Evolutionary conservation across 2,797 vertebrate species (phyloP).

Genomic region (Harpagifer antarcticus): DNA sequence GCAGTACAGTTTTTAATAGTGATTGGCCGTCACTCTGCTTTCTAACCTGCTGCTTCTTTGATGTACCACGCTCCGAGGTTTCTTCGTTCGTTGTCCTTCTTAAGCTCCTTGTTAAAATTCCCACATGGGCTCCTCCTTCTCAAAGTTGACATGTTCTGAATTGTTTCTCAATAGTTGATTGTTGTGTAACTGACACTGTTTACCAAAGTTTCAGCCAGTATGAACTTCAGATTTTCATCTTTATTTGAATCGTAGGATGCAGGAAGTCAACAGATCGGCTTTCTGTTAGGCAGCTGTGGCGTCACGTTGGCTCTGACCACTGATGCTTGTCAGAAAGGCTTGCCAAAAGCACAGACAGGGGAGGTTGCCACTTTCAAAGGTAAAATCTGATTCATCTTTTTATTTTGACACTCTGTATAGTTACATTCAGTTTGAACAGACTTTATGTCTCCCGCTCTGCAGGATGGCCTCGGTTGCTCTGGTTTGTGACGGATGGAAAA

Average conservation of each 20-base stretch:
- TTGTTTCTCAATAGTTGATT: constrained; percentile 22
- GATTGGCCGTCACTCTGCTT: constrained; percentile 51
- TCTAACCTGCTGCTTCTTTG: constrained; percentile 67
- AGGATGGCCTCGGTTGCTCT: constrained; percentile 95
- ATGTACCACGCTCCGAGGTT: constrained; percentile 48
- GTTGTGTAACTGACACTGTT: constrained; percentile 8
- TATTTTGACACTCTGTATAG: background rate
- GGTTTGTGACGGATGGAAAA: constrained; percentile 97
- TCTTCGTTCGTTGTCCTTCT: constrained; percentile 16
- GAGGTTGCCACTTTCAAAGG: constrained; percentile 97
- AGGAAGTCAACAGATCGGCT: constrained; percentile 96
- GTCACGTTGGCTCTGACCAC: constrained; percentile 94
- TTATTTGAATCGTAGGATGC: constrained; percentile 86
- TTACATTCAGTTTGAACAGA: constrained; percentile 34
- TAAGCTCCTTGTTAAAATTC: constrained; percentile 23
- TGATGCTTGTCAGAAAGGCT: constrained; percentile 96
- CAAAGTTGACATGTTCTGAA: constrained; percentile 20
- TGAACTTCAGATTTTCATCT: constrained; percentile 20
- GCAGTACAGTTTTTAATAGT: constrained; percentile 60
- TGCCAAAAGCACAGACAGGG: constrained; percentile 96
- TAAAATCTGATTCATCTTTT: constrained; percentile 63
- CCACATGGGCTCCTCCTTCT: constrained; percentile 5
- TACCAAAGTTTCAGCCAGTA: background rate
- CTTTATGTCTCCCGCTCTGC: constrained; percentile 57
- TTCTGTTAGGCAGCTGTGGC: constrained; percentile 95